A percentile compares a stretch with the other conserved stretches of the same genome.
These are phyloP conservation scores for Drosophila atripex DNA, from an alignment of 2,888 invertebrate species.

Conservation along the genomic window DNA sequence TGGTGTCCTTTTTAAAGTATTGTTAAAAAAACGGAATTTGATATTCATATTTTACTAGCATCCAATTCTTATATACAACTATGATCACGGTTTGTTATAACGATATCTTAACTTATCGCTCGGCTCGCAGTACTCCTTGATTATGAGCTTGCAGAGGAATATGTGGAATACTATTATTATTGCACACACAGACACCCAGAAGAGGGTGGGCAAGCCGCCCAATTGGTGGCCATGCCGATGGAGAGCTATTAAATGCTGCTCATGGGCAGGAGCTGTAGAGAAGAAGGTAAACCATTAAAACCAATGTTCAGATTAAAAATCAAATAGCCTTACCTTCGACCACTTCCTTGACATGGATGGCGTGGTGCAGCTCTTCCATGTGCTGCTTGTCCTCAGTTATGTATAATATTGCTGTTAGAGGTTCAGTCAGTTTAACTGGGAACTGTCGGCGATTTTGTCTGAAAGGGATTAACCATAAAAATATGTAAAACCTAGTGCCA, in stretches of 20 bases:
- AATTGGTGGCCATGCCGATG: conserved; percentile 95
- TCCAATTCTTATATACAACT: conserved; percentile 64
- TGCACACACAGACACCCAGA: conserved; percentile 95
- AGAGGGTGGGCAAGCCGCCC: conserved; percentile 94
- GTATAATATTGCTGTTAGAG: conserved; percentile 94
- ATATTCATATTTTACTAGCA: conserved; percentile 37
- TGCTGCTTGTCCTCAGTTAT: conserved; percentile 95
- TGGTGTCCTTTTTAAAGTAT: neutral
- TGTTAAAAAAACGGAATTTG: neutral
- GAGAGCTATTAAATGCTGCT: conserved; percentile 94
- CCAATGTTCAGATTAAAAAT: conserved; percentile 49
- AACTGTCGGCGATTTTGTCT: conserved; percentile 86
- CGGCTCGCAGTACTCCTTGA: conserved; percentile 93
- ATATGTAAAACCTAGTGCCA: neutral
- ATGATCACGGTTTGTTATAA: conserved; percentile 88
- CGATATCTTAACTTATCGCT: conserved; percentile 88
- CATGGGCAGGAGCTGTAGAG: conserved; percentile 91
- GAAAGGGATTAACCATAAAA: conserved; percentile 6
- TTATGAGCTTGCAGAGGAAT: conserved; percentile 95
- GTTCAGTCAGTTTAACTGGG: conserved; percentile 95
- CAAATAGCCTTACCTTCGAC: conserved; percentile 85
- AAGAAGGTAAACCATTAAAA: conserved; percentile 47
- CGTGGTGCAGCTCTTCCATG: conserved; percentile 94
- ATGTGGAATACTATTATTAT: conserved; percentile 96
- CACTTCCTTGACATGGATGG: conserved; percentile 94